Percentiles rank a stretch among this genome's conserved stretches.
phyloP scores from a whole-genome alignment of 2,113 vertebrate species.

The Brevimyrus niger region DNA sequence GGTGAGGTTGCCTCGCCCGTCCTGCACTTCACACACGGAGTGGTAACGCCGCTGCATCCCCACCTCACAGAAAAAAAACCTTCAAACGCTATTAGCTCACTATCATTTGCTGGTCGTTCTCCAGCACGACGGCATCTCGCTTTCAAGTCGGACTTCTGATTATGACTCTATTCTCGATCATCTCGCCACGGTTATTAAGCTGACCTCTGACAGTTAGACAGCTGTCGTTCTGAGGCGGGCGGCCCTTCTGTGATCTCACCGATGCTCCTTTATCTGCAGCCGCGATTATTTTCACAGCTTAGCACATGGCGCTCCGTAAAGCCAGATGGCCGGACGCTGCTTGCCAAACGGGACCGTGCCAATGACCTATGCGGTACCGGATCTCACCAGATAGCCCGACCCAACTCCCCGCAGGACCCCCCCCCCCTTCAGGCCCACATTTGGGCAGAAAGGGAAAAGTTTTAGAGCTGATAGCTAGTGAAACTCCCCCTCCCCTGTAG shows the following conservation, averaged over 20 bases:
- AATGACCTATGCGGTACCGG: background rate
- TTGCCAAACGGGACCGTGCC: background rate
- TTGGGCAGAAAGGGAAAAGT: background rate
- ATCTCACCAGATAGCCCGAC: background rate
- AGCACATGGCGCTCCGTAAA: background rate
- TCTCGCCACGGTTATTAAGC: background rate
- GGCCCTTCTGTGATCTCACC: background rate
- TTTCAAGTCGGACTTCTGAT: background rate
- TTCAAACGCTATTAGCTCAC: background rate
- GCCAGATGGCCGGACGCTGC: background rate
- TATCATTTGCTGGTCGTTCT: background rate
- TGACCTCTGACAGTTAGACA: background rate
- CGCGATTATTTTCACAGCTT: background rate
- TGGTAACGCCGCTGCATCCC: background rate
- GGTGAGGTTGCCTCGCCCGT: background rate
- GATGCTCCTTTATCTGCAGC: background rate
- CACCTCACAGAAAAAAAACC: background rate
- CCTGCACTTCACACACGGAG: background rate
- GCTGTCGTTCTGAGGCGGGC: background rate
- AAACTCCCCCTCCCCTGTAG: background rate
- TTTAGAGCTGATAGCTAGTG: background rate
- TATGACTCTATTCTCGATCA: background rate
- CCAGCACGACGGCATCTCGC: background rate
- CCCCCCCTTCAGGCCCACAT: background rate
- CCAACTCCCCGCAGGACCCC: background rate